Evolutionary conservation across 2,888 invertebrate genomes (phyloP).

Genomic region (Drepanosiphum platanoidis): DNA sequence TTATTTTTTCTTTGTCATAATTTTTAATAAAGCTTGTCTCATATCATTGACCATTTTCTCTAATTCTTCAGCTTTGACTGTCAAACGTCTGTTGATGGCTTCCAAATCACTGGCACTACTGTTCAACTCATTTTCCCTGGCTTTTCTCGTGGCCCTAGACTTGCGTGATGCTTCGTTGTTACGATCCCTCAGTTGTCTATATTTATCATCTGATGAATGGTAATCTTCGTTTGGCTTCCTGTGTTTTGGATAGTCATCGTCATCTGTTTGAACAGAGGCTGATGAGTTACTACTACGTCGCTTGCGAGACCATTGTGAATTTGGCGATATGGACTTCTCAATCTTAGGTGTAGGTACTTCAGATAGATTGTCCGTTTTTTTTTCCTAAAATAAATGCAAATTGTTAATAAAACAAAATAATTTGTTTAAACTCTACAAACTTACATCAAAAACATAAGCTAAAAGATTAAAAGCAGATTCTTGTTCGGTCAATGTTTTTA

Average conservation of each 20-base stretch:
- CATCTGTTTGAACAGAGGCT: constrained; percentile 58
- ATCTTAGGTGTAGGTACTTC: constrained; percentile 50
- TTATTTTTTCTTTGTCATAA: constrained; percentile 71
- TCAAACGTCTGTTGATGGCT: constrained; percentile 74
- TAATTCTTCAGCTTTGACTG: constrained; percentile 75
- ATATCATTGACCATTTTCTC: constrained; percentile 76
- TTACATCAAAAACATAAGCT: constrained; percentile 68
- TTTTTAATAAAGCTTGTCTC: constrained; percentile 74
- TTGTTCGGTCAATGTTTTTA: constrained; percentile 67
- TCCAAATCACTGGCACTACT: constrained; percentile 71
- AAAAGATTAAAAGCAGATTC: constrained; percentile 66
- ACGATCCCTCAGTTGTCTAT: constrained; percentile 78
- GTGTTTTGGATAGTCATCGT: constrained; percentile 54
- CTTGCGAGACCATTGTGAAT: constrained; percentile 49
- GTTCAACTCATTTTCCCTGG: constrained; percentile 72
- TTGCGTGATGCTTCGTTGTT: constrained; percentile 83
- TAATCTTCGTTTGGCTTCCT: constrained; percentile 51
- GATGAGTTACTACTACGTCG: constrained; percentile 59
- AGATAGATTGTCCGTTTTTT: constrained; percentile 44
- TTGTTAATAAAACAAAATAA: neutral
- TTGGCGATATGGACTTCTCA: neutral
- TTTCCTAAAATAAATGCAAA: constrained; percentile 38
- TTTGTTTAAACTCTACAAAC: constrained; percentile 63
- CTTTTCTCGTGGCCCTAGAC: constrained; percentile 78
- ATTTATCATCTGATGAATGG: constrained; percentile 67